Base-by-base conservation (phyloP, 2,888 invertebrate genomes). In the Caradrina kadenii region DNA sequence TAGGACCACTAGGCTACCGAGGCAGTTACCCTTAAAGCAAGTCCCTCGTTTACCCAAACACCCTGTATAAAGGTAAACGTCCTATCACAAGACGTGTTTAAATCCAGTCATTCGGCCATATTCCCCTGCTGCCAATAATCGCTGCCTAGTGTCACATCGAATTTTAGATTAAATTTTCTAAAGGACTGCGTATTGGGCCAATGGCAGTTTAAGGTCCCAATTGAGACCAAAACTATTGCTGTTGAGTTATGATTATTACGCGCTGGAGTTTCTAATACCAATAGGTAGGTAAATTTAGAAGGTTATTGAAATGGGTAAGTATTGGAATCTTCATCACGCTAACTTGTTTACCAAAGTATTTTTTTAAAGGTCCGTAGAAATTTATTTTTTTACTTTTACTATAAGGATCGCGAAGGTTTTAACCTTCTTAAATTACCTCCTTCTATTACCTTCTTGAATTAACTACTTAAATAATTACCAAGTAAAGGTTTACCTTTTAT, bases 141-240 rank as follows among this genome's bases (percentile, higher is more conserved):
- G 49, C 15, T 52, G 56, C 45, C 55, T 56, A 39, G 55, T 52
- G 65, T 70, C 55, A 50, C 19, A 21, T 64, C 19, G 31, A 73
- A 59, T 72, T 66, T 59, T 66, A 54, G 53, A 66, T 66, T 73
- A 73, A 52, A 65, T 65, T 73, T 71, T 66, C 42, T 60, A 54
- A 59, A 59, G 31, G 42, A 21, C 19, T 42, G 31, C 22, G 21
- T 49, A 50, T 59, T 65, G 13, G 17, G n/a, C 50, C 35, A 26
- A 54, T 39, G 55, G 15, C 50, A 52, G 45, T 56, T 73, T 56
- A 35, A 45, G 45, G 21, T 45, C 67, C 59, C 59, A 73, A 50
- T 59, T 26, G 66, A 50, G 15, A 55, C n/a, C 45, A 67, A 66
- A 72, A 73, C 59, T 67, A 60, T 61, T 68, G n/a, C 59, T 55